These are phyloP conservation scores for Lycaena phlaeas DNA, from an alignment of 2,888 invertebrate species.

Conservation along the genomic window DNA sequence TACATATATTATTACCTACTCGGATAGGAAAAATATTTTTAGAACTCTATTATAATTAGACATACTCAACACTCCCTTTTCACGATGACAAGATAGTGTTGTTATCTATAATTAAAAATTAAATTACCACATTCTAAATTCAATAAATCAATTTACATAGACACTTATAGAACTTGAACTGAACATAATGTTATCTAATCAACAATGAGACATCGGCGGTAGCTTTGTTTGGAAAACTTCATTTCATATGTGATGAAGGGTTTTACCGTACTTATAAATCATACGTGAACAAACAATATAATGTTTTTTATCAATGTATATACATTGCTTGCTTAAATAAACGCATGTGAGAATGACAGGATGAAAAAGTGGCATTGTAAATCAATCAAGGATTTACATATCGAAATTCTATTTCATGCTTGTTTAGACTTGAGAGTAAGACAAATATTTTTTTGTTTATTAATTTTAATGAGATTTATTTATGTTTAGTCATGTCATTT, in stretches of 20 bases:
- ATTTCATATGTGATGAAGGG: conserved; percentile 43
- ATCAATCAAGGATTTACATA: conserved; percentile 1
- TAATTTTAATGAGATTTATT: too few relatives aligned
- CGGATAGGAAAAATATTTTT: too few relatives aligned
- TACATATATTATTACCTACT: too few relatives aligned
- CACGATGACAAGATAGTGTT: too few relatives aligned
- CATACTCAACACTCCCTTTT: too few relatives aligned
- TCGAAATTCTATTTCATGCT: conserved; percentile 4
- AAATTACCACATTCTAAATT: too few relatives aligned
- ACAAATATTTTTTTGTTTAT: too few relatives aligned
- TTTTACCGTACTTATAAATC: conserved; percentile 41
- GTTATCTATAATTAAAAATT: too few relatives aligned
- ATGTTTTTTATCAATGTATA: conserved; percentile 30
- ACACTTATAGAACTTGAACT: conserved; percentile 6
- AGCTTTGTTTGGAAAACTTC: conserved; percentile 38
- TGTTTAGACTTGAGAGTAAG: not conserved
- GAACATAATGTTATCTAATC: conserved; percentile 41
- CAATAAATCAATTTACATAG: too few relatives aligned
- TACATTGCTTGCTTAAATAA: conserved; percentile 33
- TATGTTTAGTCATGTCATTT: too few relatives aligned
- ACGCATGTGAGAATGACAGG: conserved; percentile 38
- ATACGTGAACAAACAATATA: conserved; percentile 28
- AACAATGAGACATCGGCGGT: conserved; percentile 23
- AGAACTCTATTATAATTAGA: too few relatives aligned
- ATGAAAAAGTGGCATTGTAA: conserved; percentile 29